Base-by-base conservation (phyloP, 1,140 invertebrate species). In the Pachypeltis micranthus region DNA sequence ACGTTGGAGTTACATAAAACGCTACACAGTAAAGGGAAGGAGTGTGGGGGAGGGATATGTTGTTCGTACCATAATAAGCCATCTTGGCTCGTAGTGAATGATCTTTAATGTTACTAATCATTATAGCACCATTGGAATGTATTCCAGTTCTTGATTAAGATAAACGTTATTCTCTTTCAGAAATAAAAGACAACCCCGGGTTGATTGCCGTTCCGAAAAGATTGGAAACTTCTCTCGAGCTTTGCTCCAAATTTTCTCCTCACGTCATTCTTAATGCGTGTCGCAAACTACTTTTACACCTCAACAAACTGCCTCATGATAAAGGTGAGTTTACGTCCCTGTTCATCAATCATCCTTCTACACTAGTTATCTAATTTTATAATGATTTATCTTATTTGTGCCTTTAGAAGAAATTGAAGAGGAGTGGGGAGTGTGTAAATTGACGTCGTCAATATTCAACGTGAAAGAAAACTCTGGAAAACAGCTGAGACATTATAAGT, bases 401-500 rank as follows among this genome's bases (percentile, higher is more conserved):
- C 25, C 2, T 54, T 61, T 29, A 58, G 16, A 44, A 47, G 29
- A 58, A 47, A 24, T 26, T 28, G 4, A 25, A 59, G 16, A 25
- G 28, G 47, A 34, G 28, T 44, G 23, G 55, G n/a, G n/a, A n/a
- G 24, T 63, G 25, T n/a, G 31, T 44, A 64, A 39, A 61, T 27
- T 54, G 16, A 23, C 61, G 21, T 55, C 26, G 14, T n/a, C 28
- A 24, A 79, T 90, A 39, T 89, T 91, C 65, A 83, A 85, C 70
- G 76, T 89, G 0, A 75, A 74, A 7, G 76, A 77, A 1, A 82
- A 84, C 67, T 81, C 81, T 1, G 77, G 83, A 1, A 86, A 90
- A 71, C 85, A 91, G 64, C 73, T 92, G 64, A 77, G 88, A 14
- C 85, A 91, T 70, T 93, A 87, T 69, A 92, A 88, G 75, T 91